A percentile compares a stretch with the other conserved stretches of the same genome.
Conservation (phyloP, 2,888 invertebrate species). For the Chaitophorus viminalis region DNA sequence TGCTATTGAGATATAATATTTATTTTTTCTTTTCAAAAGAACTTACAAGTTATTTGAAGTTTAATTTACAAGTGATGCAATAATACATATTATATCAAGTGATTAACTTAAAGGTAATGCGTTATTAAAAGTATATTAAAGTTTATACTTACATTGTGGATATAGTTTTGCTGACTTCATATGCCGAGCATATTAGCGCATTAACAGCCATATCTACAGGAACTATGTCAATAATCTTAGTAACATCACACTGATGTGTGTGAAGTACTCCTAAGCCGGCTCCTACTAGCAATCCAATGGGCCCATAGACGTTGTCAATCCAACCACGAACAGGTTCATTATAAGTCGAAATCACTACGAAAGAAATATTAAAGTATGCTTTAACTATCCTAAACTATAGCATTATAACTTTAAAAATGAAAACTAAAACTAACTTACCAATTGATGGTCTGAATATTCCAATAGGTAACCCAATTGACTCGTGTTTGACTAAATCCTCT, state of each 20-base stretch:
- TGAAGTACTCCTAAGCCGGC: slow-evolving; percentile 81
- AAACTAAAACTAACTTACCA: slow-evolving; percentile 69
- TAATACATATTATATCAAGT: too few relatives aligned
- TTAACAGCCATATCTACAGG: slow-evolving; percentile 88
- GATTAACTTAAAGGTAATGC: neutral
- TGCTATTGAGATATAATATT: neutral
- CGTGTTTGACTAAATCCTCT: slow-evolving; percentile 76
- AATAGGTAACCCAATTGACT: slow-evolving; percentile 74
- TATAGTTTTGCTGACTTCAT: slow-evolving; percentile 72
- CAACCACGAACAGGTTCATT: slow-evolving; percentile 83
- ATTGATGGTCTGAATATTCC: slow-evolving; percentile 86
- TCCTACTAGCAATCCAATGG: slow-evolving; percentile 69
- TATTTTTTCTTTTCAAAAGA: neutral
- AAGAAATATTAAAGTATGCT: neutral
- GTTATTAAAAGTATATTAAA: neutral
- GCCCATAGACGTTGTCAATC: slow-evolving; percentile 91
- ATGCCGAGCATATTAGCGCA: slow-evolving; percentile 81
- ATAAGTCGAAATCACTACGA: slow-evolving; percentile 73
- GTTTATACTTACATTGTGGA: slow-evolving; percentile 25
- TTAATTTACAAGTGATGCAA: neutral
- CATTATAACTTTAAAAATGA: too few relatives aligned
- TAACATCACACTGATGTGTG: slow-evolving; percentile 71
- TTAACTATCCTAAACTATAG: neutral
- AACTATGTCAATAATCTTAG: slow-evolving; percentile 81
- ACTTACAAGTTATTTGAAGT: neutral